Base-by-base conservation (phyloP, 2,113 vertebrate genomes). In the Spheniscus mendiculus region DNA sequence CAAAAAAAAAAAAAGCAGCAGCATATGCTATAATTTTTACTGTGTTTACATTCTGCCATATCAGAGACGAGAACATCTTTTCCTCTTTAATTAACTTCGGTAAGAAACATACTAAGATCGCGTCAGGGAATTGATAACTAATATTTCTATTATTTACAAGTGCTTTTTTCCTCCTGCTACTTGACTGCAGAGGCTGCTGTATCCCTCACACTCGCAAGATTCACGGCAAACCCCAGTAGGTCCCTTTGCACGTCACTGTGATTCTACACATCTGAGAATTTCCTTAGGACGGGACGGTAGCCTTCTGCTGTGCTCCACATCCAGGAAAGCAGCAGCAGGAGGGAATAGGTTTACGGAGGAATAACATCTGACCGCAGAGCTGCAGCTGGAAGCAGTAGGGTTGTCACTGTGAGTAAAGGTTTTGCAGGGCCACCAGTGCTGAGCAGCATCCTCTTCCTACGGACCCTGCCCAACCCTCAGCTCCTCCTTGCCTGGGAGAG, bases 221-320 rank as follows among this genome's bases (percentile, higher is more conserved):
- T 56, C 53, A 34, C 16, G 18, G 34, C 19, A 87, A 94, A 87
- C 23, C 7, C 26, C 65, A 22, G 53, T 0, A 65, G 18, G 40
- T 30, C 11, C 17, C 16, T 80, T 45, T 38, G 12, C 1, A 0
- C 20, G 9, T 26, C 27, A 19, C 27, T 0, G 0, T 32, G 63
- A 55, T 52, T 52, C 40, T 40, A 16, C 32, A 56, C 25, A 56
- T n/a, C 36, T 0, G 1, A 13, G 50, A 42, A 36, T 40, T 66
- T 40, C 42, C 55, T 19, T 52, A 29, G 30, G 36, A 58, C 30
- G 22, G 56, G 47, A 67, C 8, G 2, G 59, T 40, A 56, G 44
- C 65, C 27, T 59, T 62, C 69, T 42, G 53, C 59, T 86, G 44
- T 3, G 5, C 30, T 65, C 26, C 62, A 25, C 72, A 36, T 20